These are phyloP conservation scores for Trichopoda pennipes DNA, from an alignment of 2,888 invertebrate species.

Conservation along the genomic window DNA sequence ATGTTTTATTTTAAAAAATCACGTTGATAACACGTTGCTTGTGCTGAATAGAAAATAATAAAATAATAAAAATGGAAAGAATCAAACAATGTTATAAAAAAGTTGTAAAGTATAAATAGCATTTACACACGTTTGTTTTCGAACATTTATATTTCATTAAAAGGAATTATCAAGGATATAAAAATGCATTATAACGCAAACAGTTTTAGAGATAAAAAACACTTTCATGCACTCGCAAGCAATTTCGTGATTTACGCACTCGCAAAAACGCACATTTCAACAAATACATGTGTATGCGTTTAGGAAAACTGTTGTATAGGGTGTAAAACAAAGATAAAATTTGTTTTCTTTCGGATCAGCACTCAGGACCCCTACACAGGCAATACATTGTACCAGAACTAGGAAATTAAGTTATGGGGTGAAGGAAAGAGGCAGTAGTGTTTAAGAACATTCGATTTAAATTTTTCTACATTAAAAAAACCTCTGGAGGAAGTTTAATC, in stretches of 20 bases:
- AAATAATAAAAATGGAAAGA: no score
- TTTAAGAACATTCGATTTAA: no score
- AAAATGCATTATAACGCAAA: constrained; percentile 20
- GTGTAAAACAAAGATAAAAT: not conserved
- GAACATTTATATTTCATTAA: constrained; percentile 12
- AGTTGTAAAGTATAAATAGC: not conserved
- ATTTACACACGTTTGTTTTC: not conserved
- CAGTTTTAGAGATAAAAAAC: constrained; percentile 14
- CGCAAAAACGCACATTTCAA: not conserved
- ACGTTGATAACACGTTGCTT: no score
- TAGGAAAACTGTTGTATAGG: constrained; percentile 8
- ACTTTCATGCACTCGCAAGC: constrained; percentile 15
- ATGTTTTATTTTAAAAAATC: no score
- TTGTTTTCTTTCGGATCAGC: no score
- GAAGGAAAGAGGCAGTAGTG: no score
- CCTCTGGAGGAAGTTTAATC: no score
- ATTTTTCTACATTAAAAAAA: no score
- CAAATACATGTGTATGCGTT: not conserved
- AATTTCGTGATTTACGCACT: not conserved
- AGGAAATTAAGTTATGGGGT: no score
- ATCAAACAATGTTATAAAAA: not conserved
- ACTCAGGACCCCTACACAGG: no score
- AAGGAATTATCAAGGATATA: constrained; percentile 46
- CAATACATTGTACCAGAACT: no score
- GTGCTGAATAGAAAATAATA: not conserved